Conservation (phyloP, 2,113 vertebrate species). For the Brachyhypopomus occidentalis region DNA sequence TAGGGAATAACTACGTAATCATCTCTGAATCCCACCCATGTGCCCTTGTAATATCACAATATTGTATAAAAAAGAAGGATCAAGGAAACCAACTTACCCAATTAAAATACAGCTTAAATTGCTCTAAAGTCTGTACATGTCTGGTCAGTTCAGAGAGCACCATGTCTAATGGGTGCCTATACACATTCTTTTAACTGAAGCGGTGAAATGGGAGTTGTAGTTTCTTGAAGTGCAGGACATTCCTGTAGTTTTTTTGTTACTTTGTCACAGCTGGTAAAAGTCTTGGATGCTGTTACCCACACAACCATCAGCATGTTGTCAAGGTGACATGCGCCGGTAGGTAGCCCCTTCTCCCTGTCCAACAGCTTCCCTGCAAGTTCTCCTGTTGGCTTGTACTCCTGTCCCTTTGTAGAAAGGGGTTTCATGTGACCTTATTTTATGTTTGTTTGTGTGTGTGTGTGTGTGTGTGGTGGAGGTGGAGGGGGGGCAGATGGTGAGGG, state of each 20-base stretch:
- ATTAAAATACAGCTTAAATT: conserved; percentile 79
- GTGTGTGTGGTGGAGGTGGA: conserved; percentile 22
- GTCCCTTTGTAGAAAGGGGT: not conserved
- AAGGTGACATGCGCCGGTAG: not conserved
- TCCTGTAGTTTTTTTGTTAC: conserved; percentile 93
- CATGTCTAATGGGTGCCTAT: conserved; percentile 85
- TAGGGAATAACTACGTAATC: conserved; percentile 92
- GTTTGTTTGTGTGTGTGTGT: conserved; percentile 37
- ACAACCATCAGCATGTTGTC: not conserved
- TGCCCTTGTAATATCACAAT: conserved; percentile 74
- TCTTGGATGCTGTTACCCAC: not conserved
- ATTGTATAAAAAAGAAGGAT: conserved; percentile 55
- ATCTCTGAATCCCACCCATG: conserved; percentile 81
- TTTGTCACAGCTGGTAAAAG: conserved; percentile 64
- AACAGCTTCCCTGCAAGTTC: too few relatives aligned
- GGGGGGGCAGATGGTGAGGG: conserved; percentile 49
- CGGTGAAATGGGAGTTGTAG: conserved; percentile 90
- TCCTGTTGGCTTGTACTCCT: not conserved
- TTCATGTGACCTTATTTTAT: not conserved
- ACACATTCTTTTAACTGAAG: conserved; percentile 99
- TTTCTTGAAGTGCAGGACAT: conserved; percentile 92
- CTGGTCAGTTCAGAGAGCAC: conserved; percentile 82
- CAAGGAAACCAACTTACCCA: conserved; percentile 75
- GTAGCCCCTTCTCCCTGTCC: not conserved
- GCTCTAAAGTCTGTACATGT: conserved; percentile 82